Base-by-base conservation (phyloP, 92 coral and sea anemone genomes). In the Muricea muricata region DNA sequence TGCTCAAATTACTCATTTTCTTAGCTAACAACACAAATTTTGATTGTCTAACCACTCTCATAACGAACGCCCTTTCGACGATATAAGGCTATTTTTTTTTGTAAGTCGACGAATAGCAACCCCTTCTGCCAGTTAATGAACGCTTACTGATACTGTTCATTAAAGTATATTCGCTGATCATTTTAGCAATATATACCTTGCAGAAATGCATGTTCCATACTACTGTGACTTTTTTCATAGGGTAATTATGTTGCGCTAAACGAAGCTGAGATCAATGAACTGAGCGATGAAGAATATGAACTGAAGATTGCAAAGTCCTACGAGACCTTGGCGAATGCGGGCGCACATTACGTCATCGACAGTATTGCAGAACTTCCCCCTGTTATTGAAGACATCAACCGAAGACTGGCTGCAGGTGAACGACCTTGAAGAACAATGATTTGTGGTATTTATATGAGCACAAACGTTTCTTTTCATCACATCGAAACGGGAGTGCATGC, bases 271-370 rank as follows among this genome's bases (percentile, higher is more conserved):
- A 94, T 96, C 3, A 93, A 90, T 24, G 97, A 84, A n/a, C 89
- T 96, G 30, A 71, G 86, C 34, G 87, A 86, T 9, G 99, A 94
- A 68, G 98, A 96, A 75, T 94, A 94, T 37, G 99, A 96, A 75
- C 85, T 95, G 29, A 90, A 85, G 90, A 41, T 96, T 6, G 65
- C 73, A 11, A 91, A 95, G 1, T 87, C 99, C 0, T 96, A 96
- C 20, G 98, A 96, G 69, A 92, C 91, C 69, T 94, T 96, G 37
- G 97, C 98, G 66, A 96, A 94, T 81, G 96, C 99, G 42, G 99
- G 99, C 24, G 97, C 99, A 13, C 99, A 96, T 82, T 96, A 96
- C 47, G 99, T 96, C 70, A 92, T 96, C 60, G 99, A 96, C 86
- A 89, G 90, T 61, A 92, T 96, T 57, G 86, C 70, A 29, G 99